Conservation (phyloP, 2,888 invertebrate genomes). For the Epiblema foenella region DNA sequence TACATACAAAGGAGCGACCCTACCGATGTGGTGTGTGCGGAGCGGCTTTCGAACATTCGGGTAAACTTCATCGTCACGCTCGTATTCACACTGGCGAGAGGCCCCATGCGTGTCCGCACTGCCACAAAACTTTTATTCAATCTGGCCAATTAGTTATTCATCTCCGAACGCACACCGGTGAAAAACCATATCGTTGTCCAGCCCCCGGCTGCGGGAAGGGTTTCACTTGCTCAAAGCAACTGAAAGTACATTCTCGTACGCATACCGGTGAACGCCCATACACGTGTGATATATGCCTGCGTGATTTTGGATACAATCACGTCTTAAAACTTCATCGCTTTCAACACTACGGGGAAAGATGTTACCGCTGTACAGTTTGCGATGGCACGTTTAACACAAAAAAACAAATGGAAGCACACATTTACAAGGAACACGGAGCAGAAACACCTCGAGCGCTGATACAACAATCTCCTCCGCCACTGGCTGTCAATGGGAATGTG, state of each 20-base stretch:
- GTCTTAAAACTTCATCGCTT: constrained; percentile 95
- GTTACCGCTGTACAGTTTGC: constrained; percentile 96
- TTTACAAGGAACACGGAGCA: constrained; percentile 84
- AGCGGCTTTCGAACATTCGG: constrained; percentile 95
- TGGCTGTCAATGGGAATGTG: constrained; percentile 68
- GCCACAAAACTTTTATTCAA: constrained; percentile 95
- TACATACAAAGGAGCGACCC: constrained; percentile 96
- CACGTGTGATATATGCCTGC: constrained; percentile 95
- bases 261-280: constrained; percentile 97
- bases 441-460: constrained; percentile 76
- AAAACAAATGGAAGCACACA: constrained; percentile 95
- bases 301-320: constrained; percentile 96
- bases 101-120: constrained; percentile 94
- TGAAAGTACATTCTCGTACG: constrained; percentile 95
- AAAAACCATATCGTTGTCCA: constrained; percentile 93
- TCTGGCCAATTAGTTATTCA: constrained; percentile 96
- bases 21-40: constrained; percentile 95
- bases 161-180: constrained; percentile 94
- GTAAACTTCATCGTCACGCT: constrained; percentile 95
- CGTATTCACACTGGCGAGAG: constrained; percentile 96
- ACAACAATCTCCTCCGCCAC: constrained; percentile 62
- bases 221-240: constrained; percentile 95
- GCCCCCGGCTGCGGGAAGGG: constrained; percentile 94
- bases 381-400: constrained; percentile 96
- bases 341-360: constrained; percentile 95